These are phyloP conservation scores for Amphiprion clarkii DNA, from an alignment of 2,797 vertebrate genomes.

Conservation along the genomic window DNA sequence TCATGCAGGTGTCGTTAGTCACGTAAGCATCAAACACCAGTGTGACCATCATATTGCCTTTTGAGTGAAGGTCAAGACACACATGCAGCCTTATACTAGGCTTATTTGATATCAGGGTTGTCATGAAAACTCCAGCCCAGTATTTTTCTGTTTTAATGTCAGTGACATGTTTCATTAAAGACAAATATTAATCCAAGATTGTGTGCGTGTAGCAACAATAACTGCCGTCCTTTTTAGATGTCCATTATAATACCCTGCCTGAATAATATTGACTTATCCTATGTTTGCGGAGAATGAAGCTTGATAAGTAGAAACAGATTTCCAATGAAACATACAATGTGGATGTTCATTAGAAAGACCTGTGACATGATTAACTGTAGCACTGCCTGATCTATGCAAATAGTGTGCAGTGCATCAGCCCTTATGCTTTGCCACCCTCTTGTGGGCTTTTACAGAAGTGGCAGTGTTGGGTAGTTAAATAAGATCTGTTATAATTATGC, in stretches of 20 bases:
- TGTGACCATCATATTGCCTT: background rate
- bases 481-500: constrained; percentile 26
- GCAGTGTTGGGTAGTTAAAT: constrained; percentile 30
- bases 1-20: background rate
- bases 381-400: background rate
- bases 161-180: background rate
- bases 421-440: constrained; percentile 57
- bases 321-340: constrained; percentile 8
- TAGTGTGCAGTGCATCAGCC: background rate
- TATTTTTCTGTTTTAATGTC: background rate
- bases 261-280: constrained; percentile 13
- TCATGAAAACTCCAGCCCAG: background rate
- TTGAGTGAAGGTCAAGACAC: constrained; percentile 16
- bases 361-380: background rate
- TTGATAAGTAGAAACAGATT: constrained; percentile 5
- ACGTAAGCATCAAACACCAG: background rate
- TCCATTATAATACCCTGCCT: background rate
- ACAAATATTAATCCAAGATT: constrained; percentile 12
- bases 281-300: constrained; percentile 8
- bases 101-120: constrained; percentile 13
- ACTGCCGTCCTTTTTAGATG: background rate
- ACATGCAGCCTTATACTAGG: constrained; percentile 11
- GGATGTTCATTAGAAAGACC: background rate
- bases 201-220: background rate
- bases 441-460: constrained; percentile 58